A percentile compares a stretch with the other conserved stretches of the same genome.
phyloP scores from a whole-genome alignment of 1,140 invertebrate species.

The Venturia canescens region DNA sequence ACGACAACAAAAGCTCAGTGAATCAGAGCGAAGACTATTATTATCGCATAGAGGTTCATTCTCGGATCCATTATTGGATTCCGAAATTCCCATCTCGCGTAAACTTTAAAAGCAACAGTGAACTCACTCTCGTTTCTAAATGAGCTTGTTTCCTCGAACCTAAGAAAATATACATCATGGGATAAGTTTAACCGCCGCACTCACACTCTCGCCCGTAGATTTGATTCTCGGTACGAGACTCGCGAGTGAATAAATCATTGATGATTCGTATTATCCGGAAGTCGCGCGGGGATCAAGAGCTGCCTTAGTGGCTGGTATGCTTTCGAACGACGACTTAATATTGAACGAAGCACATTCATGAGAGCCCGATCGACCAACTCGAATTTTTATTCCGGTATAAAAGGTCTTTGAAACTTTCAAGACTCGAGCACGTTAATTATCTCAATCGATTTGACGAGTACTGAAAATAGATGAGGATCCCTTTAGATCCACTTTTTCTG shows the following conservation, averaged over 20 bases:
- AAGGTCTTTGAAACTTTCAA: too few relatives aligned
- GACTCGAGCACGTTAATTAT: too few relatives aligned
- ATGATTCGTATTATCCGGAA: background rate
- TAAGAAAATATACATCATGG: background rate
- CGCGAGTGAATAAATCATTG: background rate
- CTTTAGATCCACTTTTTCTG: too few relatives aligned
- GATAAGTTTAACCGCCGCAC: background rate
- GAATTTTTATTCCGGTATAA: too few relatives aligned
- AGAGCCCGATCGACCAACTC: too few relatives aligned
- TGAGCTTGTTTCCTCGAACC: slow-evolving; percentile 10
- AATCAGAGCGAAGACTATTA: background rate
- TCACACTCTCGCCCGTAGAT: background rate
- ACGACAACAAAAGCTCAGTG: too few relatives aligned
- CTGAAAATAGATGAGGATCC: too few relatives aligned
- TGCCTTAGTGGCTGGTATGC: too few relatives aligned
- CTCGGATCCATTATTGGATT: slow-evolving; percentile 1
- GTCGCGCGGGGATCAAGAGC: background rate
- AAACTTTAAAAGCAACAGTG: background rate
- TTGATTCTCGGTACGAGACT: background rate
- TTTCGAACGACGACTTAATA: background rate
- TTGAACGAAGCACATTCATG: background rate
- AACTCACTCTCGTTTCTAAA: background rate
- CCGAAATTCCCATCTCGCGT: background rate
- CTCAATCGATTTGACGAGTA: too few relatives aligned
- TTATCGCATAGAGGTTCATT: background rate